These are phyloP conservation scores for Eueides isabella DNA, from an alignment of 1,140 invertebrate genomes.

Conservation along the genomic window DNA sequence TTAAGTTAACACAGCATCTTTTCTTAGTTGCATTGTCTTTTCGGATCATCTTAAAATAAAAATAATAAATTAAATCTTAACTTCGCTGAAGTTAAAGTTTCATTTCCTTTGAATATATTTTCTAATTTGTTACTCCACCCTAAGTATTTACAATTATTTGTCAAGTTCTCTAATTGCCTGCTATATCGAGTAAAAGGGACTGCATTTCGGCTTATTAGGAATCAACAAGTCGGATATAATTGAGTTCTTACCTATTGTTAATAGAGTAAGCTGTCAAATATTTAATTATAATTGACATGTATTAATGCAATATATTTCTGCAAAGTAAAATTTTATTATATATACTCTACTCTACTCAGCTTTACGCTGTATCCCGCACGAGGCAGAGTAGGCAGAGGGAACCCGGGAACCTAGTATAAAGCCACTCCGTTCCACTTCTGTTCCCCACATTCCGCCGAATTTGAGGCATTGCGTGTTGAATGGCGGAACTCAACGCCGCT, in stretches of 20 bases:
- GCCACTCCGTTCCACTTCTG: too few relatives aligned
- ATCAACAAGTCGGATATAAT: slow-evolving; percentile 51
- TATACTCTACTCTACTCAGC: too few relatives aligned
- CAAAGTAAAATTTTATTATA: neutral
- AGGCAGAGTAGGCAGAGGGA: too few relatives aligned
- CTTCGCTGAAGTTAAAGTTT: slow-evolving; percentile 22
- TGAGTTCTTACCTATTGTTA: slow-evolving; percentile 28
- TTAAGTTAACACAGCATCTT: slow-evolving; percentile 66
- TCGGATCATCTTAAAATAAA: slow-evolving; percentile 31
- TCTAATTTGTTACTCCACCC: slow-evolving; percentile 54
- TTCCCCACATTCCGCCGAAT: too few relatives aligned
- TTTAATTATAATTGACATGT: slow-evolving; percentile 15
- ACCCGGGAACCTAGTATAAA: too few relatives aligned
- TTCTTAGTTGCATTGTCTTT: slow-evolving; percentile 61
- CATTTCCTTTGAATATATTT: slow-evolving; percentile 22
- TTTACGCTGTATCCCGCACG: too few relatives aligned
- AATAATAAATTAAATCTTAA: slow-evolving; percentile 36
- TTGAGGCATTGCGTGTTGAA: too few relatives aligned
- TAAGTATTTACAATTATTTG: slow-evolving; percentile 64
- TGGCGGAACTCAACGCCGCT: too few relatives aligned
- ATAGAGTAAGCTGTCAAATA: slow-evolving; percentile 26
- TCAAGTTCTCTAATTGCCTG: slow-evolving; percentile 65
- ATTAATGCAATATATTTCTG: neutral
- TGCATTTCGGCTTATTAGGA: slow-evolving; percentile 57
- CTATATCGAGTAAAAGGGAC: slow-evolving; percentile 56